Base-by-base conservation (phyloP, 2,888 invertebrate species). In the Drosophila anomalipes region DNA sequence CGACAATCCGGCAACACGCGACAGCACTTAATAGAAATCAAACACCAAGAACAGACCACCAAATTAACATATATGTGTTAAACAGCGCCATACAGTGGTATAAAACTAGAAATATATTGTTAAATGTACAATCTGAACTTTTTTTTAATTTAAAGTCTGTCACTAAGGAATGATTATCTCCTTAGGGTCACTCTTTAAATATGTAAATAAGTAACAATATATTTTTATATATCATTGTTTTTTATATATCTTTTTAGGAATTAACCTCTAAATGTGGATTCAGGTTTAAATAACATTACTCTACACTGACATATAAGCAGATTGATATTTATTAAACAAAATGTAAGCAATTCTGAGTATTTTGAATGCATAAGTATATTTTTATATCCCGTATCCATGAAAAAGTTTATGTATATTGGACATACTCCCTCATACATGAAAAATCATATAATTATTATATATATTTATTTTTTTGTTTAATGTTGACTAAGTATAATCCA, bases 11-110 rank as follows among this genome's bases (percentile, higher is more conserved):
- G 60, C 60, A 81, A 87, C 83, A 78, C 77, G 81, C 71, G 76
- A 77, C 86, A 51, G 73, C 87, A 77, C 77, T 83, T 81, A 76
- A 79, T 81, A 76, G 83, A 82, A 81, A 83, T 67, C 77, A 72
- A 84, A 81, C 69, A 69, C 65, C 61, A 69, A 54, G 60, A 47
- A 63, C 35, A 74, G 22, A 10, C 41, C 7, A 56, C 26, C n/a
- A 69, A 77, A 79, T 81, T 82, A 69, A 60, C 74, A 86, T 78
- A 63, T 12, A 19, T 10, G 56, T 56, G 2, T 28, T 63, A 75
- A 58, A 79, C 76, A 85, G 83, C 79, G 77, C 83, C 83, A 59
- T 58, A 76, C 73, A 64, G 74, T 65, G 71, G 77, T 3, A 6
- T 1, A 19, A 51, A 54, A 7, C 12, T 30, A 28, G 1, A n/a